These are phyloP conservation scores for Diadumene lineata DNA, from an alignment of 92 coral and sea anemone species.

Conservation along the genomic window DNA sequence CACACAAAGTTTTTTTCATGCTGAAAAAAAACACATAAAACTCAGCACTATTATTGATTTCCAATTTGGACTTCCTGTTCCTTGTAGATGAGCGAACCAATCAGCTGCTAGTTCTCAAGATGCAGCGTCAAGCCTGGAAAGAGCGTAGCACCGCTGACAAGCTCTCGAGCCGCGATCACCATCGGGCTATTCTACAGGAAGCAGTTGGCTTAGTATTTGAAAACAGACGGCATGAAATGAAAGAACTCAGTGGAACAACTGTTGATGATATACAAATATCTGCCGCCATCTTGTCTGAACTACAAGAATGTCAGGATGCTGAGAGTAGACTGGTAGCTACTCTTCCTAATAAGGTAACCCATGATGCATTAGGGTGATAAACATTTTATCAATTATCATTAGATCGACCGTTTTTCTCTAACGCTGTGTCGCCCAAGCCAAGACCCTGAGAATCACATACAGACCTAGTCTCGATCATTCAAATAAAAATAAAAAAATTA, in stretches of 20 bases:
- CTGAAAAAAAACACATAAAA: no score
- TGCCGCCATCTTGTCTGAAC: slow-evolving; percentile 70
- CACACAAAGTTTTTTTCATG: no score
- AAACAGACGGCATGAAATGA: slow-evolving; percentile 73
- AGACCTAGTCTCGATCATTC: no score
- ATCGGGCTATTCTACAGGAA: slow-evolving; percentile 78
- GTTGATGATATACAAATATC: slow-evolving; percentile 74
- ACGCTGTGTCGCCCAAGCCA: no score
- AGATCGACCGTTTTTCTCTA: no score
- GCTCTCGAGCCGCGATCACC: slow-evolving; percentile 63
- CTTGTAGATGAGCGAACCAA: slow-evolving; percentile 84
- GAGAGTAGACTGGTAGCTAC: slow-evolving; percentile 72
- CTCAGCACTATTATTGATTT: no score
- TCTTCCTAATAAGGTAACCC: slow-evolving; percentile 65
- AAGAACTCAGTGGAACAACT: slow-evolving; percentile 49
- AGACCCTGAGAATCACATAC: no score
- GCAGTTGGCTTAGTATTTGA: slow-evolving; percentile 87
- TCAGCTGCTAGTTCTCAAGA: slow-evolving; percentile 86
- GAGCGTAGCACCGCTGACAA: slow-evolving; percentile 79
- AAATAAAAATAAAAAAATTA: no score
- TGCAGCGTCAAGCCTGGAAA: slow-evolving; percentile 92
- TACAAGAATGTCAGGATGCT: slow-evolving; percentile 82
- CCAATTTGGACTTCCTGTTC: background rate
- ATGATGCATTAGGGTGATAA: background rate
- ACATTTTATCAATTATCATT: background rate